Evolutionary conservation across 2,113 vertebrate genomes (phyloP), one percentile per base, ranked within the genome.

Genomic region (Atractosteus spatula): DNA sequence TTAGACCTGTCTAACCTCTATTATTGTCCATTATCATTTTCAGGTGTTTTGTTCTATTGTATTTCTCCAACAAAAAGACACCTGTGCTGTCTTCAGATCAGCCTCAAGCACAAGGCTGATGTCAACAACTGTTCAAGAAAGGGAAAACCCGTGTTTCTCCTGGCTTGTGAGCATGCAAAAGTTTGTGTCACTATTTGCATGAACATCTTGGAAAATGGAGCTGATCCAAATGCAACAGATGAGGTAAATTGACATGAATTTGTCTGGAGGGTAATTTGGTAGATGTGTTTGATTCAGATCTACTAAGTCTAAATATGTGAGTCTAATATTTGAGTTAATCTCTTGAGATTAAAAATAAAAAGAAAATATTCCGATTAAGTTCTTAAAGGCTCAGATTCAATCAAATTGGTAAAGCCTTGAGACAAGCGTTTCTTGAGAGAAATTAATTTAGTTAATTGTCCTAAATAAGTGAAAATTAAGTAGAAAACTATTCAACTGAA

Each of bases 21-120:
- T 68, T 42, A 63, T 44, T 8, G 16, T 7, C 55, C 74, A 76
- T 63, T 77, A 75, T 70, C 68, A 82, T 45, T 78, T 74, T 63
- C 85, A 99, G 96, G 96, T 2, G 44, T 99, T 80, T 83, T 99
- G 45, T 98, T 98, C 89, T 96, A 96, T 85, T 97, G 94, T 77
- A 86, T 95, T 64, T 84, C 83, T 54, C 94, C 96, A 55, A 96
- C 94, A 17, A 89, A 81, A 59, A 83, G 92, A 4, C 96, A 99
- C 78, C 76, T 78, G 76, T 89, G 75, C 77, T 99, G 97, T 78
- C 76, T 89, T 29, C 73, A 93, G 64, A 82, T 92, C 77, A 94
- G 90, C 7, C 84, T 99, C 16, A 83, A 91, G 13, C 71, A 86
- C 6, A 89, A 85, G 62, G 95, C 95, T 0, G 95, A 99, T 47